These are phyloP conservation scores for Eleutherodactylus coqui DNA, from an alignment of 2,797 vertebrate genomes.

Conservation along the genomic window DNA sequence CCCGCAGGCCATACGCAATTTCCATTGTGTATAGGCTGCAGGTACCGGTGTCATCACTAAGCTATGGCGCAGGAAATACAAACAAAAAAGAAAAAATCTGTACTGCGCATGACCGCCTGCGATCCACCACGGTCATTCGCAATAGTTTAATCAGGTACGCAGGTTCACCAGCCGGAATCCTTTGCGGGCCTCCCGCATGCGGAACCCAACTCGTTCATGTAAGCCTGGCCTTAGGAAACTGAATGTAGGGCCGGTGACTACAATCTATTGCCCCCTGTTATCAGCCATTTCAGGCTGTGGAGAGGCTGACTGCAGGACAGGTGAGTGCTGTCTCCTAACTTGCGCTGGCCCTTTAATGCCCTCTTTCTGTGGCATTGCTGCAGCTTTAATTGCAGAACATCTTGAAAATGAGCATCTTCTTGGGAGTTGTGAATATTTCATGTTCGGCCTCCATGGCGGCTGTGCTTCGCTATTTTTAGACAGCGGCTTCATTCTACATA, in stretches of 20 bases:
- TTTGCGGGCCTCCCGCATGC: no score
- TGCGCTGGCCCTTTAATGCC: background rate
- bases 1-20: no score
- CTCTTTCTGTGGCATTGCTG: background rate
- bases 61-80: no score
- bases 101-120: no score
- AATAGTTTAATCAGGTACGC: no score
- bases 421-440: background rate
- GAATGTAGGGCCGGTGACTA: background rate
- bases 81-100: no score
- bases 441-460: background rate
- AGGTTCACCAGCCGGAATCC: no score
- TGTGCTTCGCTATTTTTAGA: conserved; percentile 12
- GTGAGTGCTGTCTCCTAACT: background rate
- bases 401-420: background rate
- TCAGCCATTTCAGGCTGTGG: background rate
- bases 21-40: no score
- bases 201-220: no score
- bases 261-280: background rate
- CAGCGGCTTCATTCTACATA: conserved; percentile 2
- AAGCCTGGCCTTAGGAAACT: no score
- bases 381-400: background rate
- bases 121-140: no score
- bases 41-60: no score
- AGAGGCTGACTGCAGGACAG: background rate